Conservation (phyloP, 2,113 vertebrate genomes). For the Mastomys natalensis region DNA sequence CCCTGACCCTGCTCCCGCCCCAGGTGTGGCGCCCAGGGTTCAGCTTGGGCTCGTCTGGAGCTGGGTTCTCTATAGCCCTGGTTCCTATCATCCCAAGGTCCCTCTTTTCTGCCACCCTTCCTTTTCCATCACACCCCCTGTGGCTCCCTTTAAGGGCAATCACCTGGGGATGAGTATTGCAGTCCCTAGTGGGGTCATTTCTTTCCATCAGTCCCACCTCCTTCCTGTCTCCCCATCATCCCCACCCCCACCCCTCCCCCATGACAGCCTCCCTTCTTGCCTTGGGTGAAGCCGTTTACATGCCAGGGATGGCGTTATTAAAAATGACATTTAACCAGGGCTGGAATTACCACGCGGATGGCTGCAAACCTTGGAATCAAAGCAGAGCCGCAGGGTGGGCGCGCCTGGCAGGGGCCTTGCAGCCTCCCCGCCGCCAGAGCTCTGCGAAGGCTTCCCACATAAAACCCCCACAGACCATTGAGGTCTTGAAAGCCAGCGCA, state of each 20-base stretch:
- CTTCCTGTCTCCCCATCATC: not conserved
- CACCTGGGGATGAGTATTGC: not conserved
- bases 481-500: constrained; percentile 88
- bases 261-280: not conserved
- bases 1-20: not conserved
- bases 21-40: not conserved
- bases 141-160: not conserved
- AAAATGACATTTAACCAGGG: constrained; percentile 81
- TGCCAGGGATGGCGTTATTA: constrained; percentile 76
- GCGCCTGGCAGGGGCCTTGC: constrained; percentile 71
- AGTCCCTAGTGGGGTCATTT: not conserved
- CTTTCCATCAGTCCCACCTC: not conserved
- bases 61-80: not conserved
- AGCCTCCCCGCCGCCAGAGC: constrained; percentile 65
- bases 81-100: accelerated
- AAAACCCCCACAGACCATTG: constrained; percentile 80
- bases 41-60: not conserved
- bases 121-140: not conserved
- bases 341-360: constrained; percentile 70
- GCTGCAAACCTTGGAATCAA: constrained; percentile 72
- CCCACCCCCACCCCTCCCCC: not conserved
- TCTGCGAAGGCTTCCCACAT: constrained; percentile 63
- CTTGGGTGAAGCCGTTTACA: constrained; percentile 28
- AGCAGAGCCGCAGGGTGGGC: constrained; percentile 58
- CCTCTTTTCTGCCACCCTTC: no score